A percentile compares a stretch with the other conserved stretches of the same genome.
phyloP scores from a whole-genome alignment of 2,113 vertebrate species.

The Corythoichthys intestinalis region DNA sequence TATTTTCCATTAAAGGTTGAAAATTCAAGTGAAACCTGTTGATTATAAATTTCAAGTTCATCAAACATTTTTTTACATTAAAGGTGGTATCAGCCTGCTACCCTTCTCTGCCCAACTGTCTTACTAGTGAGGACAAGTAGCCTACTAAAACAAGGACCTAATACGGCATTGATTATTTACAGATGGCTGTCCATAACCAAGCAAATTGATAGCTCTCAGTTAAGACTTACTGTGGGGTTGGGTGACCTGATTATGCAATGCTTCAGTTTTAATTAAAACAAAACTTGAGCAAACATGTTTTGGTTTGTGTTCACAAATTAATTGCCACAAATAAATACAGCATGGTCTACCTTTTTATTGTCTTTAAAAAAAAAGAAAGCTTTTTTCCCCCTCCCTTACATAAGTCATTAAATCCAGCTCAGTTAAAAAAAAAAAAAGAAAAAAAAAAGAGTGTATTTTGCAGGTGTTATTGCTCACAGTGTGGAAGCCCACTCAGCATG shows the following conservation, averaged over 20 bases:
- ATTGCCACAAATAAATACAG: neutral
- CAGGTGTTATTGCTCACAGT: constrained; percentile 54
- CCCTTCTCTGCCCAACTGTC: neutral
- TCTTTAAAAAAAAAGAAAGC: too few species aligned
- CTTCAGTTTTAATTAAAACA: neutral
- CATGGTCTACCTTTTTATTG: neutral
- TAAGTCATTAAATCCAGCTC: neutral
- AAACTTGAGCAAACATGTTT: neutral
- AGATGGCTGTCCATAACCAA: neutral
- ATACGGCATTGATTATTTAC: neutral
- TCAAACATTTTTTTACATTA: too few species aligned
- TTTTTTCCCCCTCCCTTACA: neutral
- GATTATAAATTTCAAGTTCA: too few species aligned
- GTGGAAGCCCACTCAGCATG: constrained; percentile 53
- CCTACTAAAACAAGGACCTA: neutral
- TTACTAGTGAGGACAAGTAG: neutral
- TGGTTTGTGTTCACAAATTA: neutral
- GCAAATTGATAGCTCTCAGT: constrained; percentile 20
- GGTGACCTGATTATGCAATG: neutral
- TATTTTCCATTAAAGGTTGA: too few species aligned
- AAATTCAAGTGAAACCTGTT: too few species aligned
- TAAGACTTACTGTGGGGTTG: neutral
- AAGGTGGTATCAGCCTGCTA: too few species aligned
- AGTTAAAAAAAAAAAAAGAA: neutral
- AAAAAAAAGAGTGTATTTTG: neutral